Percentiles rank a stretch among this genome's conserved stretches.
Evolutionary conservation across 2,113 vertebrate species (phyloP).

Genomic region (Epinephelus moara): DNA sequence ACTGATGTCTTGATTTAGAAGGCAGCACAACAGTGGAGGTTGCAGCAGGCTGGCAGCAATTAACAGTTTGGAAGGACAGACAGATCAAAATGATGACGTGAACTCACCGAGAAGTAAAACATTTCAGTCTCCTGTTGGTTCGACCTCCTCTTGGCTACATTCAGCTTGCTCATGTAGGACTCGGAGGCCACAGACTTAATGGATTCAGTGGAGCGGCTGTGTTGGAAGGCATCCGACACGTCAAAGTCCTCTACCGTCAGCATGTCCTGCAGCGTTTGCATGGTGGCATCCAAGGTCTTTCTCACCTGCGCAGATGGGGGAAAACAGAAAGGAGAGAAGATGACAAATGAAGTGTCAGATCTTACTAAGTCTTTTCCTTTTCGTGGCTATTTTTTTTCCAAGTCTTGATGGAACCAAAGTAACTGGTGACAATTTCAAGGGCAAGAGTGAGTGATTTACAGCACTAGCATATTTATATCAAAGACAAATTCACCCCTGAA

Average conservation of each 20-base stretch:
- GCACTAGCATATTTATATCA: slow-evolving; percentile 25
- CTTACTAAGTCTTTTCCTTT: slow-evolving; percentile 13
- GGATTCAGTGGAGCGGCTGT: slow-evolving; percentile 97
- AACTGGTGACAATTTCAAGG: slow-evolving; percentile 41
- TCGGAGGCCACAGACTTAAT: slow-evolving; percentile 95
- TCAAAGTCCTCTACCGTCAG: slow-evolving; percentile 98
- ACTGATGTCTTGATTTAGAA: slow-evolving; percentile 41
- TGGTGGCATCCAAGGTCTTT: slow-evolving; percentile 97
- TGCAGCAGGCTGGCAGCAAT: neutral
- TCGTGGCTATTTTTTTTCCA: neutral
- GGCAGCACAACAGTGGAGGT: neutral
- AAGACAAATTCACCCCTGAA: slow-evolving; percentile 36
- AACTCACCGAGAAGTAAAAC: slow-evolving; percentile 97
- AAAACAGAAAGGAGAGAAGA: neutral
- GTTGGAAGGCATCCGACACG: slow-evolving; percentile 97
- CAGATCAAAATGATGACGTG: neutral
- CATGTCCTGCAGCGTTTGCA: slow-evolving; percentile 99
- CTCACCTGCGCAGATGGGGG: slow-evolving; percentile 86
- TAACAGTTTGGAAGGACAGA: neutral
- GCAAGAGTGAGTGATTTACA: slow-evolving; percentile 29
- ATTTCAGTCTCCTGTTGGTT: slow-evolving; percentile 99
- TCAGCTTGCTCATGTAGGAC: slow-evolving; percentile 98
- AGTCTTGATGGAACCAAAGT: neutral
- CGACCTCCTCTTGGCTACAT: slow-evolving; percentile 94
- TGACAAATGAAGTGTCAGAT: slow-evolving; percentile 36